These are phyloP conservation scores for Gnathonemus longibarbis DNA, from an alignment of 2,113 vertebrate genomes.

Conservation along the genomic window DNA sequence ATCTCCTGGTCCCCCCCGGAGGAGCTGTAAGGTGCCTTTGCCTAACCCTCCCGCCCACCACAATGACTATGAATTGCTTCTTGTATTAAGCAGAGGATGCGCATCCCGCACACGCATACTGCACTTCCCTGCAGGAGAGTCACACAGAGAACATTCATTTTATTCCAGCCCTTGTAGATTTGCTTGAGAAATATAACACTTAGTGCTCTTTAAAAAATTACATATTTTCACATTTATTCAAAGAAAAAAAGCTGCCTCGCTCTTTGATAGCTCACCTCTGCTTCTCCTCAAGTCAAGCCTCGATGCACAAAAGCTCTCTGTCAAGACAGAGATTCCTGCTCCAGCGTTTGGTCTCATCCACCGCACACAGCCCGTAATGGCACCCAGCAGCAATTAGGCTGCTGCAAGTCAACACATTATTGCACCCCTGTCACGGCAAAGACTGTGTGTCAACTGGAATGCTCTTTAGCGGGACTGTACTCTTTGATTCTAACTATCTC, in stretches of 20 bases:
- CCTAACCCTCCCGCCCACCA: not conserved
- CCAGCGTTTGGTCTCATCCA: no score
- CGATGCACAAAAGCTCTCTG: not conserved
- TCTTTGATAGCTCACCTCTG: not conserved
- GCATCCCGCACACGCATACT: not conserved
- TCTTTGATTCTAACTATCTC: not conserved
- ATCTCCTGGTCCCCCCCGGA: not conserved
- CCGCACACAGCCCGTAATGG: not conserved
- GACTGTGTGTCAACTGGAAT: not conserved
- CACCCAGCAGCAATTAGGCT: not conserved
- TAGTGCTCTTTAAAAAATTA: not conserved
- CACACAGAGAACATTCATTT: not conserved
- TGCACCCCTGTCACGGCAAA: not conserved
- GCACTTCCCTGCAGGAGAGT: not conserved
- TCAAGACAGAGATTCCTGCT: not conserved
- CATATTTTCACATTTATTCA: not conserved
- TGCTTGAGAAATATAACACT: not conserved
- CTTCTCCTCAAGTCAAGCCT: not conserved
- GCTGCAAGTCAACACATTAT: not conserved
- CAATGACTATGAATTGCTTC: conserved; percentile 13
- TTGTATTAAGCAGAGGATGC: not conserved
- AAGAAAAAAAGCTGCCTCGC: not conserved
- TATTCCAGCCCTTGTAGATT: not conserved
- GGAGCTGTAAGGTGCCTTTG: conserved; percentile 6
- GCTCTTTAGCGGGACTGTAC: not conserved